Evolutionary conservation across 2,888 invertebrate species (phyloP).

Genomic region (Agrotis segetum): DNA sequence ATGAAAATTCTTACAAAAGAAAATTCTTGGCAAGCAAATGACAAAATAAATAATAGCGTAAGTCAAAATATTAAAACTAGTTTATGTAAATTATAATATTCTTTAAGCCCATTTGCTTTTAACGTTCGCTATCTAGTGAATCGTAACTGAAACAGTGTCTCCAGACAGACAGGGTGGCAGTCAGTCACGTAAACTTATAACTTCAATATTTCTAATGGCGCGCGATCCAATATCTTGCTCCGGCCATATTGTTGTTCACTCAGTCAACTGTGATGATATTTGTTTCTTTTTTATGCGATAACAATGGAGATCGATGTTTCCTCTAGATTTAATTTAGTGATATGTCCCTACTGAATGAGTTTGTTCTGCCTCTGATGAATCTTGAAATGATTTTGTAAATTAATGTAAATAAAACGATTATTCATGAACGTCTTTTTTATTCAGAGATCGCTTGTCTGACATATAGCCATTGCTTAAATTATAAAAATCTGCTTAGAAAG

Average conservation of each 20-base stretch:
- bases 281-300: slow-evolving; percentile 9
- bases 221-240: slow-evolving; percentile 80
- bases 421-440: background rate
- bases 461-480: background rate
- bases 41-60: too few species aligned
- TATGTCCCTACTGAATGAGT: slow-evolving; percentile 2
- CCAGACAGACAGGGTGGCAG: slow-evolving; percentile 17
- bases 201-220: slow-evolving; percentile 84
- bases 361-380: background rate
- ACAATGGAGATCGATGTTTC: background rate
- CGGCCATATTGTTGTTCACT: slow-evolving; percentile 54
- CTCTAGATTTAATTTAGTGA: slow-evolving; percentile 15
- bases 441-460: background rate
- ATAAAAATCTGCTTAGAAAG: too few species aligned
- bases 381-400: background rate
- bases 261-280: slow-evolving; percentile 23
- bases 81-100: background rate
- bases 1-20: too few species aligned
- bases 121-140: background rate
- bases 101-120: background rate
- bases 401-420: background rate
- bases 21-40: too few species aligned
- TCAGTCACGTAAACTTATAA: slow-evolving; percentile 70
- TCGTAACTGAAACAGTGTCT: background rate
- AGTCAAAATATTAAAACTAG: too few species aligned